Conservation (phyloP, 1,140 invertebrate genomes). For the Eufriesea mexicana region DNA sequence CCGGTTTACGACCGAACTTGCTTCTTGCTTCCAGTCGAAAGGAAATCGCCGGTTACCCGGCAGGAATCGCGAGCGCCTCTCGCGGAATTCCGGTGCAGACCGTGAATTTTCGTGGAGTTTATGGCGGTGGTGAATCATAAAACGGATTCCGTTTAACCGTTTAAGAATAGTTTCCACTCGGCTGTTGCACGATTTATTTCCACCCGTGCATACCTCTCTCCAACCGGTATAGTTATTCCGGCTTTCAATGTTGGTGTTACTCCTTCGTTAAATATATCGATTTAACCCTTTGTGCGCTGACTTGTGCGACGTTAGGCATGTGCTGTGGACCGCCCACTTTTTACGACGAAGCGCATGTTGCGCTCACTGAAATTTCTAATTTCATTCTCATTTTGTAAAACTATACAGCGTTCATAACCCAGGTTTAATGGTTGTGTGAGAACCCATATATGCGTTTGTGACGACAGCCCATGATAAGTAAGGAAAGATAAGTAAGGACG, state of each 20-base stretch:
- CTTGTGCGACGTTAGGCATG: too few species aligned
- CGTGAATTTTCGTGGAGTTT: background rate
- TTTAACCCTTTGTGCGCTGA: too few species aligned
- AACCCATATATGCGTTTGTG: too few species aligned
- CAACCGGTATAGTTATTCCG: background rate
- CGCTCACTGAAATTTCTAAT: too few species aligned
- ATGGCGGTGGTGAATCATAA: background rate
- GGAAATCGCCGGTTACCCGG: slow-evolving; percentile 30
- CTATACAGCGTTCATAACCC: too few species aligned
- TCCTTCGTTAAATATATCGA: background rate
- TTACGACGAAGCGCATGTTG: too few species aligned
- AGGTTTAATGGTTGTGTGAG: too few species aligned
- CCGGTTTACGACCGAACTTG: slow-evolving; percentile 39
- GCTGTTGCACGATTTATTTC: background rate
- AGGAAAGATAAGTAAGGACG: too few species aligned
- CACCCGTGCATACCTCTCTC: background rate
- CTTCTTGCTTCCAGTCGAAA: background rate
- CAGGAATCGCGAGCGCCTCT: background rate
- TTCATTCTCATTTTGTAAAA: too few species aligned
- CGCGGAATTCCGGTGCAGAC: background rate
- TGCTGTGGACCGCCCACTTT: too few species aligned
- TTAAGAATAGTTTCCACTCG: background rate
- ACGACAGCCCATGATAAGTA: too few species aligned
- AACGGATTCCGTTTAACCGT: background rate
- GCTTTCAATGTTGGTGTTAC: background rate